These are phyloP conservation scores for Aviceda subcristata DNA, from an alignment of 2,113 vertebrate species.

Conservation along the genomic window DNA sequence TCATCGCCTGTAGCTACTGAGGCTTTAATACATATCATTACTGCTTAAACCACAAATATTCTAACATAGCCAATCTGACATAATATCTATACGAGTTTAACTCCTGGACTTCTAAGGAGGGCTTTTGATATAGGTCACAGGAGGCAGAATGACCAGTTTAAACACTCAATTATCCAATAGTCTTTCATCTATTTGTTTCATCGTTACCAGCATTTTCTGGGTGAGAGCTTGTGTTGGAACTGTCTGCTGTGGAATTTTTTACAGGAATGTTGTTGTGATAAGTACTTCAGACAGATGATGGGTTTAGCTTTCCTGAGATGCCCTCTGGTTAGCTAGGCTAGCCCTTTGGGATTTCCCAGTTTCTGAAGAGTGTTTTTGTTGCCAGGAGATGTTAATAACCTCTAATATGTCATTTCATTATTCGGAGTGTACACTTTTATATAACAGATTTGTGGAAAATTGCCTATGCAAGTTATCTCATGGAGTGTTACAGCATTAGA, in stretches of 20 bases:
- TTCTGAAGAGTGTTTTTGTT: background rate
- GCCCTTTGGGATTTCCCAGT: background rate
- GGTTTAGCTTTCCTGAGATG: background rate
- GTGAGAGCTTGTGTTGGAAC: background rate
- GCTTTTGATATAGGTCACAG: background rate
- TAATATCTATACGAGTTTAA: background rate
- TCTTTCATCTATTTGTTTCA: background rate
- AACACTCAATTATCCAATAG: background rate
- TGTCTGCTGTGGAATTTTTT: background rate
- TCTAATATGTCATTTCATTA: background rate
- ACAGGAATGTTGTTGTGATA: background rate
- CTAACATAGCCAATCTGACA: background rate
- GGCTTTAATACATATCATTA: background rate
- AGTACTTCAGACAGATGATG: background rate
- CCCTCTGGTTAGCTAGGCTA: background rate
- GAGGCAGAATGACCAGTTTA: background rate
- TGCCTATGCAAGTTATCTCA: background rate
- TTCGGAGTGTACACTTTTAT: background rate
- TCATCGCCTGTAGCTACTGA: background rate
- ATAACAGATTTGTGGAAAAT: background rate
- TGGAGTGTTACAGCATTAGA: background rate
- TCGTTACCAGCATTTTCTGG: background rate
- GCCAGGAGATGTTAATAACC: background rate
- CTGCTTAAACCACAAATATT: background rate
- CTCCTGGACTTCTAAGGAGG: background rate